Evolutionary conservation across 2,888 invertebrate genomes (phyloP), one percentile per base, ranked within the genome.

Genomic region (Plagodis pulveraria): DNA sequence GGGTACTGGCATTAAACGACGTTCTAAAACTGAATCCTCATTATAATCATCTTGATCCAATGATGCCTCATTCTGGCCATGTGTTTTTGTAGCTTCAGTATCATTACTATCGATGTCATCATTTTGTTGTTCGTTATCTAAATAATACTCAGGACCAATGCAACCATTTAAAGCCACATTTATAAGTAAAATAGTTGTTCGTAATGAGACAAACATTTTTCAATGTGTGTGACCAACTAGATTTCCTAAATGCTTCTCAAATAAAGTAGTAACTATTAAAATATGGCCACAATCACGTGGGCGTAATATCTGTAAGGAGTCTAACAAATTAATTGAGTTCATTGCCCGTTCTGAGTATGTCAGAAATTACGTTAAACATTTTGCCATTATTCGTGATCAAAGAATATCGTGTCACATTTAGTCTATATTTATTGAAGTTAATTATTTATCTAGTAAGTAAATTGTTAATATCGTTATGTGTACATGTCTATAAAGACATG

Each of bases 91-190:
- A 52, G 48, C 42, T 50, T 61, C 50, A 50, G 57, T 41, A 57
- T 58, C 47, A 32, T 63, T 40, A 42, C 12, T 38, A 47, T 66
- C 62, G 8, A 63, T 53, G 42, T 64, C 50, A 33, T 75, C 71
- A 56, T 56, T 51, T 38, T 69, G 56, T 5, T 64, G 60, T 51
- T 58, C 63, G 12, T 50, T 54, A 56, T 70, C 67, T 9, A 54
- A 52, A 51, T 62, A 67, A 62, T 72, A 62, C 40, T 68, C 63
- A 12, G 57, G 60, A 36, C 36, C 46, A 53, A 63, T 58, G 7
- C 49, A 12, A 46, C 40, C 33, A 12, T 53, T 53, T 34, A 49
- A 22, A 36, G 4, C 41, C 10, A 52, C 8, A 50, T 46, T 10
- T 10, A 46, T 50, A 8, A 53, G 32, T 34, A 58, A 11, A 38